Conservation (phyloP, 2,113 vertebrate genomes). For the Crocuta crocuta region DNA sequence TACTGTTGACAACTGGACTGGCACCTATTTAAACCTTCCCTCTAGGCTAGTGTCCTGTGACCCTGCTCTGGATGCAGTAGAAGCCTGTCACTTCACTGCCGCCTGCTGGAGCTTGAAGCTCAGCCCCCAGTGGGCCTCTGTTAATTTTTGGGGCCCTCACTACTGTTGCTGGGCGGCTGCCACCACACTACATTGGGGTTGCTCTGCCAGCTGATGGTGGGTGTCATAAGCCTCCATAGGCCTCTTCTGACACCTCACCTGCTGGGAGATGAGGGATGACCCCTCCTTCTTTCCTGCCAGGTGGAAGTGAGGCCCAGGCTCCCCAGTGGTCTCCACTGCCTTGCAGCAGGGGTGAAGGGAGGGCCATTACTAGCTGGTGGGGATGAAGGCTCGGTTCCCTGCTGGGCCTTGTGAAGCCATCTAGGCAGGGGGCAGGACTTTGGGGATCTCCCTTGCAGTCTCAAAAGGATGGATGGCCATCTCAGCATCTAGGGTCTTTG, state of each 20-base stretch:
- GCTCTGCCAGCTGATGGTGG: not conserved
- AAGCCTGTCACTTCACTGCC: not conserved
- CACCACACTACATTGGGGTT: too few species aligned
- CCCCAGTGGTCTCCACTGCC: not conserved
- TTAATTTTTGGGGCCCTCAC: not conserved
- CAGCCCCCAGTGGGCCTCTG: not conserved
- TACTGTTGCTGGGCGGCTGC: not conserved
- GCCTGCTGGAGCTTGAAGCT: not conserved
- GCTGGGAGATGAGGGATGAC: not conserved
- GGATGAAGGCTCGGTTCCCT: not conserved
- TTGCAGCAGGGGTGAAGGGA: not conserved
- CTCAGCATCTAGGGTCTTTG: not conserved
- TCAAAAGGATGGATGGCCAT: not conserved
- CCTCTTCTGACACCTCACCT: not conserved
- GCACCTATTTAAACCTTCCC: not conserved
- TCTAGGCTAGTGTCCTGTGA: not conserved
- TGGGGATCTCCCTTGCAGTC: not conserved
- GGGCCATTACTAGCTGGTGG: not conserved
- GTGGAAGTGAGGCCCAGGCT: not conserved
- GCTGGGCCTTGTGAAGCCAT: not conserved
- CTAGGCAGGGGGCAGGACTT: not conserved
- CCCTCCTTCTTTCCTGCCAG: not conserved
- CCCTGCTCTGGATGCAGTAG: not conserved
- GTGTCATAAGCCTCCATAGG: not conserved
- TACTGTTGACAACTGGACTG: not conserved